phyloP scores from a whole-genome alignment of 1,140 invertebrate genomes.

The Andricus grossulariae region DNA sequence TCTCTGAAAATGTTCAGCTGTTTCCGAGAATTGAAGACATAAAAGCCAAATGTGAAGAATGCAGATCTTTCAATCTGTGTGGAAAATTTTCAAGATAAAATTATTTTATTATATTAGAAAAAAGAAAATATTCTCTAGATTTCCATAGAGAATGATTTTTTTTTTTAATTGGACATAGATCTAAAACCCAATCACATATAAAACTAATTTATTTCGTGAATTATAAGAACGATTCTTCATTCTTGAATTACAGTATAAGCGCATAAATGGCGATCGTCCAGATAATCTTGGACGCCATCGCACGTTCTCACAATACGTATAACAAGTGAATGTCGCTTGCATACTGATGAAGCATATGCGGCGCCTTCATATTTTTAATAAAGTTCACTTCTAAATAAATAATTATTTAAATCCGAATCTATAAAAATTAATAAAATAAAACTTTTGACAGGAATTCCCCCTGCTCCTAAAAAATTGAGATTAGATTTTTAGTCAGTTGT shows the following conservation, averaged over 20 bases:
- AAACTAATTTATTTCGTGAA: slow-evolving; percentile 40
- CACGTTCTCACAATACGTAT: slow-evolving; percentile 2
- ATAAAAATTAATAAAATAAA: neutral
- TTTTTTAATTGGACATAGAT: too few relatives aligned
- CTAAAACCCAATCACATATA: slow-evolving; percentile 35
- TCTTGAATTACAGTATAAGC: slow-evolving; percentile 45
- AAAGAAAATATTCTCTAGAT: too few relatives aligned
- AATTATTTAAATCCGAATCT: neutral
- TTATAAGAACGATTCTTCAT: slow-evolving; percentile 53
- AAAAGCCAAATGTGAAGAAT: too few relatives aligned
- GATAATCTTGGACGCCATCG: slow-evolving; percentile 34
- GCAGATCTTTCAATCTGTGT: too few relatives aligned
- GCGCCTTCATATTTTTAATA: slow-evolving; percentile 1
- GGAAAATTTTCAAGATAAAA: too few relatives aligned
- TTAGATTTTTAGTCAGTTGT: neutral
- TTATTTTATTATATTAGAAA: too few relatives aligned
- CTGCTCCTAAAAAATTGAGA: neutral
- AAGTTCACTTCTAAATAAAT: neutral
- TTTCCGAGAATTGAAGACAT: too few relatives aligned
- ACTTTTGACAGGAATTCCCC: neutral
- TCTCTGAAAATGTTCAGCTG: neutral
- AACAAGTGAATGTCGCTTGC: slow-evolving; percentile 17
- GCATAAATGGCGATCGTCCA: slow-evolving; percentile 52
- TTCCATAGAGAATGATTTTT: too few relatives aligned
- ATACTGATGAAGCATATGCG: neutral